These are phyloP conservation scores for Gopherus flavomarginatus DNA, from an alignment of 2,113 vertebrate species.

Conservation along the genomic window DNA sequence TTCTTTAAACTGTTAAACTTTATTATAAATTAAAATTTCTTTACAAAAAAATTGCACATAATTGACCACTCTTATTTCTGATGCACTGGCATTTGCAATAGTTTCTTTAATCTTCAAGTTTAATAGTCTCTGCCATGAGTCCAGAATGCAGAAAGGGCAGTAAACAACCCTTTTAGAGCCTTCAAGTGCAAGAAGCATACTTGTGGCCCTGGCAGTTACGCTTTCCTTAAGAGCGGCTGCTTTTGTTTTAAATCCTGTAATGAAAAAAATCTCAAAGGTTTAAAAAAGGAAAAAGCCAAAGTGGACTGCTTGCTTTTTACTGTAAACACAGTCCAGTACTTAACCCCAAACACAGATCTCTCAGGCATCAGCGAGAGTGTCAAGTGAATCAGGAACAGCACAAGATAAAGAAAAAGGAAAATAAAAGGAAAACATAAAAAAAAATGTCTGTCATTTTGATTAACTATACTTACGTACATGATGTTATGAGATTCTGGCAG, in stretches of 20 bases:
- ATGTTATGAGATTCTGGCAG: conserved; percentile 88
- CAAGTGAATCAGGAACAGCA: conserved; percentile 85
- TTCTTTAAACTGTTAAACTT: conserved; percentile 92
- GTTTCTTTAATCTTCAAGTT: conserved; percentile 87
- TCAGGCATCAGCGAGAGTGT: conserved; percentile 84
- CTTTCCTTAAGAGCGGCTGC: conserved; percentile 84
- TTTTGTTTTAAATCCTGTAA: conserved; percentile 86
- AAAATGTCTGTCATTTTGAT: conserved; percentile 90
- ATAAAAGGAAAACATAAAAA: conserved; percentile 83
- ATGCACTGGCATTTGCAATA: conserved; percentile 87
- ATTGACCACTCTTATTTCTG: conserved; percentile 88
- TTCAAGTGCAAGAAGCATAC: conserved; percentile 87
- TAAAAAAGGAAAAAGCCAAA: conserved; percentile 78
- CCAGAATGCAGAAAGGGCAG: conserved; percentile 84
- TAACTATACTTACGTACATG: conserved; percentile 98
- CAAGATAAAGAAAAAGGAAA: conserved; percentile 81
- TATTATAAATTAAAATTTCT: conserved; percentile 91
- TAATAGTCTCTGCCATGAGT: conserved; percentile 90
- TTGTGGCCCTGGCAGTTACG: conserved; percentile 84
- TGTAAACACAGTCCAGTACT: conserved; percentile 85
- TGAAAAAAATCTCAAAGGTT: conserved; percentile 84
- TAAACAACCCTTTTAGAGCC: conserved; percentile 84
- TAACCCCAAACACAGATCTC: conserved; percentile 84
- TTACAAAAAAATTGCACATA: conserved; percentile 94
- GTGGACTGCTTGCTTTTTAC: conserved; percentile 80